phyloP scores from a whole-genome alignment of 1,140 invertebrate species.

The Drosophila lacteicornis region DNA sequence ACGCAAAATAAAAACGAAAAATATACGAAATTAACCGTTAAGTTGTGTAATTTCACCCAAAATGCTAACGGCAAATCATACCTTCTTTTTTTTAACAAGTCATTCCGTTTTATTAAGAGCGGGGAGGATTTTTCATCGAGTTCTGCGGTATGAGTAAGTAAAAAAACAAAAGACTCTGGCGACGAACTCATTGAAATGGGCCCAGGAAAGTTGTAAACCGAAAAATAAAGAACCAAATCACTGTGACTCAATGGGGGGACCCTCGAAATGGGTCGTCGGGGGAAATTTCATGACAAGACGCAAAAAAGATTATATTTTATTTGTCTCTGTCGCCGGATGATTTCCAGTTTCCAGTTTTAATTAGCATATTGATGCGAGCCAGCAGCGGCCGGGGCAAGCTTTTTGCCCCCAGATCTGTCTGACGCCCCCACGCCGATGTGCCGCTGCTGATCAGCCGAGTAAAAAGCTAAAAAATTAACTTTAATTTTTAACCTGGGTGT shows the following conservation, averaged over 20 bases:
- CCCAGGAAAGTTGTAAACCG: slow-evolving; percentile 35
- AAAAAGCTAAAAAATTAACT: slow-evolving; percentile 42
- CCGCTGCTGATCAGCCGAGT: slow-evolving; percentile 19
- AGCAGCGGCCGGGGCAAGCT: slow-evolving; percentile 11
- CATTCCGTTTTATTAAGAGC: slow-evolving; percentile 43
- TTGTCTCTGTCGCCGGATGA: slow-evolving; percentile 36
- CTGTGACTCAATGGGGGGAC: slow-evolving; percentile 44
- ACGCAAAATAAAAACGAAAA: slow-evolving; percentile 42
- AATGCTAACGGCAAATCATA: slow-evolving; percentile 52
- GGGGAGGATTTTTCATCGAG: slow-evolving; percentile 12
- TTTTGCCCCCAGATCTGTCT: slow-evolving; percentile 42
- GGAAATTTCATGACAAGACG: slow-evolving; percentile 53
- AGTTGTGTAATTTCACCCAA: slow-evolving; percentile 62
- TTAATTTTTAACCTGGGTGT: slow-evolving; percentile 30
- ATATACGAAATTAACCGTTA: slow-evolving; percentile 61
- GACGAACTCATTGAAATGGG: slow-evolving; percentile 49
- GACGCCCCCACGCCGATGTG: slow-evolving; percentile 38
- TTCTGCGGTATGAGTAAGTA: slow-evolving; percentile 42
- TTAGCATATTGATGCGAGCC: slow-evolving; percentile 58
- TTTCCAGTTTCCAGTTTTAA: slow-evolving; percentile 63
- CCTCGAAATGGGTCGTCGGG: slow-evolving; percentile 22
- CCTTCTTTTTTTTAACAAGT: slow-evolving; percentile 43
- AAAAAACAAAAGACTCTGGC: slow-evolving; percentile 57
- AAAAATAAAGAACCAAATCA: slow-evolving; percentile 36
- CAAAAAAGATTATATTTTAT: slow-evolving; percentile 41